Percentiles rank a stretch among this genome's conserved stretches.
phyloP scores from a whole-genome alignment of 2,888 invertebrate genomes.

The Oxyscelio sp. region DNA sequence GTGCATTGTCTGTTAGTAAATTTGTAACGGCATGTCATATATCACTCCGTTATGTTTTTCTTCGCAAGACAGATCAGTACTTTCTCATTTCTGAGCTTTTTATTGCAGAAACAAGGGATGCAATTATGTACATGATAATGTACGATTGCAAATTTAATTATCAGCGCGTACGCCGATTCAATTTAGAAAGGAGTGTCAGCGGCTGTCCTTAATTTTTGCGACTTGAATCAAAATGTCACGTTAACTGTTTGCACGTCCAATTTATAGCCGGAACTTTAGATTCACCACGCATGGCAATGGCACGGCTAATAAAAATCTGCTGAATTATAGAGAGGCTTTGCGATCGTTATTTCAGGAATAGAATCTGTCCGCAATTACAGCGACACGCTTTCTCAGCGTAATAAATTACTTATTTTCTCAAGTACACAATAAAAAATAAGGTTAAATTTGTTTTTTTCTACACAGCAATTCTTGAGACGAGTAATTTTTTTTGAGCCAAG shows the following conservation, averaged over 20 bases:
- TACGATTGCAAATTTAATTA: constrained; percentile 28
- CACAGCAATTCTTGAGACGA: no score
- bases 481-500: no score
- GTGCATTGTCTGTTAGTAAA: constrained; percentile 67
- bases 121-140: constrained; percentile 38
- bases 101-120: constrained; percentile 40
- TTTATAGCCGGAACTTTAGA: neutral
- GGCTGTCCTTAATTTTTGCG: neutral
- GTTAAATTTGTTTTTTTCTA: no score
- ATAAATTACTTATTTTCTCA: no score
- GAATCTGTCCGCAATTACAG: no score
- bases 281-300: neutral
- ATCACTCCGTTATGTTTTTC: constrained; percentile 56
- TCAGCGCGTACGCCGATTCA: neutral
- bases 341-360: no score
- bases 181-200: constrained; percentile 3
- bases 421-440: no score
- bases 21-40: constrained; percentile 54
- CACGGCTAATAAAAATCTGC: no score
- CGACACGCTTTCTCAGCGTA: no score
- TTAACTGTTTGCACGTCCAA: neutral
- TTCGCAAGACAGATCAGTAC: constrained; percentile 41
- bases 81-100: constrained; percentile 35
- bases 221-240: neutral
- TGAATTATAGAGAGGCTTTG: no score